phyloP scores from a whole-genome alignment of 37 sponge, comb jelly and placozoan species.

The Haliclona indistincta region DNA sequence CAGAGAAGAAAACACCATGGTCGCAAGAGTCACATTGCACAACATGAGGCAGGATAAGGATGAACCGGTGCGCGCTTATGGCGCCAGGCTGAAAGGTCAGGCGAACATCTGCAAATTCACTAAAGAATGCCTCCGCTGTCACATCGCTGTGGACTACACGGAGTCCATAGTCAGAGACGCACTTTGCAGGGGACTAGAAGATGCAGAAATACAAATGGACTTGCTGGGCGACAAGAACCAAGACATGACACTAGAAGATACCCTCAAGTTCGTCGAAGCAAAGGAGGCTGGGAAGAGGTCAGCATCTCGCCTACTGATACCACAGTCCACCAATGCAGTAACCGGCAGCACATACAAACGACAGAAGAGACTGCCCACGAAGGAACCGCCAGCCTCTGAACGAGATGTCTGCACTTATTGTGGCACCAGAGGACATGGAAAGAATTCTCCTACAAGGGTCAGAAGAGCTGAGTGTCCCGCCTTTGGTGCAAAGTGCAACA shows the following conservation, averaged over 20 bases:
- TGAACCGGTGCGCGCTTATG: constrained; percentile 15
- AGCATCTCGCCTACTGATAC: constrained; percentile 29
- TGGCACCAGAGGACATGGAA: constrained; percentile 33
- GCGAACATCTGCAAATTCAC: constrained; percentile 41
- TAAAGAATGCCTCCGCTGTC: constrained; percentile 21
- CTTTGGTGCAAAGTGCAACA: constrained; percentile 18
- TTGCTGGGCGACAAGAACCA: constrained; percentile 39
- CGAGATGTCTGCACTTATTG: constrained; percentile 31
- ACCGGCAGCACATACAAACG: constrained; percentile 31
- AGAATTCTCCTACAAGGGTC: constrained; percentile 28
- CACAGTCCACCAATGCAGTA: constrained; percentile 36
- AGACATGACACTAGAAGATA: constrained; percentile 32
- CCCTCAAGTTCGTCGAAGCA: constrained; percentile 28
- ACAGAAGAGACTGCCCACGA: constrained; percentile 18
- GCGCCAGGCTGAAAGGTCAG: constrained; percentile 43
- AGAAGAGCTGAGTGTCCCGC: constrained; percentile 46
- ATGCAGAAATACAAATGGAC: constrained; percentile 35
- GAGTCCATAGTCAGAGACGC: constrained; percentile 8
- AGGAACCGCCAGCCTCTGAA: constrained; percentile 28
- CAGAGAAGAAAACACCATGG: constrained; percentile 17
- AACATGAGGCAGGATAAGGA: neutral
- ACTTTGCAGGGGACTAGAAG: constrained; percentile 26
- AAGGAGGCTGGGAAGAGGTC: no score
- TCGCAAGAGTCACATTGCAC: constrained; percentile 1
- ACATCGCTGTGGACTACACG: constrained; percentile 26